Conservation (phyloP, 2,888 invertebrate species). For the Dolichopus griseipennis region DNA sequence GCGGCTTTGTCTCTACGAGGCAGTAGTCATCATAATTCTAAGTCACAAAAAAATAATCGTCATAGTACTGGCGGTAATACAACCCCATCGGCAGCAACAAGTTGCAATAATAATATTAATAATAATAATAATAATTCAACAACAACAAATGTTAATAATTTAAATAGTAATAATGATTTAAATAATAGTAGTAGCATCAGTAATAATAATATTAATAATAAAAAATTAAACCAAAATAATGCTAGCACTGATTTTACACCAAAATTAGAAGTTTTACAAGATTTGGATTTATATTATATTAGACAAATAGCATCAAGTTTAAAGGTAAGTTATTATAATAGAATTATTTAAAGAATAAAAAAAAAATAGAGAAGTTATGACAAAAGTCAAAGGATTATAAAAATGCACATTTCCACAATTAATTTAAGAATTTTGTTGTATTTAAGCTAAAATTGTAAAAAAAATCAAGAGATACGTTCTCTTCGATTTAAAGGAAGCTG, state of each 20-base stretch:
- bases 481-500: no score
- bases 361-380: no score
- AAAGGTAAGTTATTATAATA: constrained; percentile 39
- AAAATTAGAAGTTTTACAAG: constrained; percentile 46
- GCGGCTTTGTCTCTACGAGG: constrained; percentile 43
- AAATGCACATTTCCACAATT: no score
- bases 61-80: constrained; percentile 30
- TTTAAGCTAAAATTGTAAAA: no score
- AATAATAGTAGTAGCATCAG: not conserved
- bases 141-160: constrained; percentile 18
- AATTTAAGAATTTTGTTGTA: no score
- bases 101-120: constrained; percentile 7
- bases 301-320: constrained; percentile 49
- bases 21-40: constrained; percentile 27
- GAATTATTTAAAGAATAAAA: not conserved
- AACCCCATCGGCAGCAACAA: not conserved
- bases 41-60: constrained; percentile 29
- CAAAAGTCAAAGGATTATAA: no score
- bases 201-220: not conserved
- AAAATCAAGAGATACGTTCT: no score
- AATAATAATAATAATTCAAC: not conserved
- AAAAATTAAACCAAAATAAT: constrained; percentile 10
- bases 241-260: constrained; percentile 26
- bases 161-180: constrained; percentile 16
- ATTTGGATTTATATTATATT: constrained; percentile 49